Evolutionary conservation across 2,888 invertebrate genomes (phyloP), one percentile per base, ranked within the genome.

Genomic region (Geophilus truncorum): DNA sequence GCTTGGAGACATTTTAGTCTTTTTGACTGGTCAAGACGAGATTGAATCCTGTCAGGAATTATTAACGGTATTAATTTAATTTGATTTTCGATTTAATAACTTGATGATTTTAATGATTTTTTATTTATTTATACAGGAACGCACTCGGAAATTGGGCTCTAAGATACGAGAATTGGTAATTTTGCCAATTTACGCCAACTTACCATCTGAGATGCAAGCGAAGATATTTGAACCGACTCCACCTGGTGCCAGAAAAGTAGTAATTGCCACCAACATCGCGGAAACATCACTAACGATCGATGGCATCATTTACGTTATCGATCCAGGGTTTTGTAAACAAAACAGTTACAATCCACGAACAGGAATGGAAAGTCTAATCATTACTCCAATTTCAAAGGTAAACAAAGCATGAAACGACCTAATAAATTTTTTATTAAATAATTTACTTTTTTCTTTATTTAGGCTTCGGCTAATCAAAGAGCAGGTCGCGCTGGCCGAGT

Each of bases 241-340:
- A 57, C 94, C 94, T 9, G 95, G 96, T 82, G 97, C 98, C 0
- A 90, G 99, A 82, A 99, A 99, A 90, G 91, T 90, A 83, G 94
- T 99, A 9, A 88, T 99, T 76, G 99, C 99, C 0, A 99, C 99
- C 21, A 99, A 99, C 86, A 99, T 99, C 85, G 99, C 99, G 0
- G 99, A 99, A 89, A 99, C 99, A 0, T 98, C 98, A 1, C 89
- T 99, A 36, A 99, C 99, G 0, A 99, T 99, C 84, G 98, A 99
- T 86, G 98, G 98, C 85, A 99, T 99, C 83, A 93, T 96, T 82
- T 99, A 97, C 88, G 99, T 99, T 0, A 97, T 99, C 83, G 99
- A 99, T 89, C 97, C 98, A n/a, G 99, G 99, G 0, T 99, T 98
- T 89, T 96, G 96, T 77, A 99, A 99, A 87, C 98, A 98, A 88